phyloP scores from a whole-genome alignment of 1,140 invertebrate species.

The Oedothorax gibbosus region DNA sequence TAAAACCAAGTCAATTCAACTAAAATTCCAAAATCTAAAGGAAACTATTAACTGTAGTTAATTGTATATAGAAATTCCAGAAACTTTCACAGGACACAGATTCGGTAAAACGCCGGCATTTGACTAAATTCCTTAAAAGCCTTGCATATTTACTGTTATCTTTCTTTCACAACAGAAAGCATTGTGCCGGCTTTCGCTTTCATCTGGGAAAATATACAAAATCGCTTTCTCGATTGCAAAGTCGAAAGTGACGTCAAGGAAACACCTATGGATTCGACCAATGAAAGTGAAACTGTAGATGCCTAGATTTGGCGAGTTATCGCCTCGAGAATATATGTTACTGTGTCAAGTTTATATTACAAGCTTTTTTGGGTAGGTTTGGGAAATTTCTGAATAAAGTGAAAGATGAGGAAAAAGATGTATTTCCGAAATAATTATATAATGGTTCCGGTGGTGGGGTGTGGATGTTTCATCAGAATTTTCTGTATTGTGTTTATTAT shows the following conservation, averaged over 20 bases:
- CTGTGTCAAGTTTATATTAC: constrained; percentile 11
- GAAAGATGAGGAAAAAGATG: neutral
- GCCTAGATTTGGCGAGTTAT: neutral
- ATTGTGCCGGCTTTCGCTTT: constrained; percentile 34
- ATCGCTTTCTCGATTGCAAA: constrained; percentile 8
- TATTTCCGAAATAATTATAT: constrained; percentile 18
- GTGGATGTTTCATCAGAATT: neutral
- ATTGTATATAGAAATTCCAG: too few species aligned
- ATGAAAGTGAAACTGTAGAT: constrained; percentile 8
- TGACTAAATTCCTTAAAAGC: constrained; percentile 15
- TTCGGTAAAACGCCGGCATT: constrained; percentile 24
- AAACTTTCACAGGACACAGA: too few species aligned
- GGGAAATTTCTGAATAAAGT: neutral
- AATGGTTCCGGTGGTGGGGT: neutral
- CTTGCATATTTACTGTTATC: neutral
- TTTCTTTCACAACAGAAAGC: neutral
- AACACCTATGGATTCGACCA: constrained; percentile 8
- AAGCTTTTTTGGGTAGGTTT: constrained; percentile 21
- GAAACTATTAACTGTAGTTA: too few species aligned
- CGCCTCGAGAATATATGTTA: constrained; percentile 14
- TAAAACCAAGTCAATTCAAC: too few species aligned
- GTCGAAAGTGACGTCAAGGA: constrained; percentile 14
- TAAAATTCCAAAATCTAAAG: too few species aligned
- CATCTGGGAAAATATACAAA: constrained; percentile 14
- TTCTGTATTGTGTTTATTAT: too few species aligned